Evolutionary conservation across 2,797 vertebrate genomes (phyloP).

Genomic region (Phataginus tricuspis): DNA sequence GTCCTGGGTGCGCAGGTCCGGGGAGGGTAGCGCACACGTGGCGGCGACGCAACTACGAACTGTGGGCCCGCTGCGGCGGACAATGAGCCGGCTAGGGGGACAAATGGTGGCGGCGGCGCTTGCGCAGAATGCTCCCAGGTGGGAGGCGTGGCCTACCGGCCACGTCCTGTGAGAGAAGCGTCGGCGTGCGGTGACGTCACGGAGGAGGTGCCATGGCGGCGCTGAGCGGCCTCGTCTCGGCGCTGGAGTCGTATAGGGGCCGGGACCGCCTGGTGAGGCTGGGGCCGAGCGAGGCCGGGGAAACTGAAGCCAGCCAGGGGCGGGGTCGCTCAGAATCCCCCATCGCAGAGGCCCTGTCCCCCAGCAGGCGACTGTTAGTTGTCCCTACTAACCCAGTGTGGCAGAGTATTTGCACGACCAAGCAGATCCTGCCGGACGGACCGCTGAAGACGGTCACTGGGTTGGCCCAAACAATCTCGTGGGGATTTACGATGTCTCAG

Average conservation of each 20-base stretch:
- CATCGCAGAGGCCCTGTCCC: not conserved
- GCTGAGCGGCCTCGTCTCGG: constrained; percentile 85
- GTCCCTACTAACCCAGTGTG: not conserved
- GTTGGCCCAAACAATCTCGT: not conserved
- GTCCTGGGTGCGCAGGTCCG: not conserved
- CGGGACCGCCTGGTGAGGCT: constrained; percentile 95
- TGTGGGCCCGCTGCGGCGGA: fast-evolving
- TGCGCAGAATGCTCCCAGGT: not conserved
- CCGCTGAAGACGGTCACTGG: not conserved
- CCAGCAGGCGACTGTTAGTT: not conserved
- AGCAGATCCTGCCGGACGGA: not conserved
- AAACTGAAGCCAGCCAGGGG: not conserved
- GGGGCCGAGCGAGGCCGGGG: no score
- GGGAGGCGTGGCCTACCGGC: no score
- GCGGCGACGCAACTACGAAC: fast-evolving
- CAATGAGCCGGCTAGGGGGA: fast-evolving
- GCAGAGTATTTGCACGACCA: not conserved
- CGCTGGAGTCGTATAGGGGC: constrained; percentile 93
- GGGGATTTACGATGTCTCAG: not conserved
- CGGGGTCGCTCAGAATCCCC: not conserved
- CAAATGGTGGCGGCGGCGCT: not conserved
- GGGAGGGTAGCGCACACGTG: fast-evolving
- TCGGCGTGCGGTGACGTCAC: not conserved
- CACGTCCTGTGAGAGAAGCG: not conserved
- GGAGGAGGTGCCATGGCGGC: constrained; percentile 87